A percentile compares a stretch with the other conserved stretches of the same genome.
Evolutionary conservation across 2,113 vertebrate genomes (phyloP).

Genomic region (Grammomys dolichurus): DNA sequence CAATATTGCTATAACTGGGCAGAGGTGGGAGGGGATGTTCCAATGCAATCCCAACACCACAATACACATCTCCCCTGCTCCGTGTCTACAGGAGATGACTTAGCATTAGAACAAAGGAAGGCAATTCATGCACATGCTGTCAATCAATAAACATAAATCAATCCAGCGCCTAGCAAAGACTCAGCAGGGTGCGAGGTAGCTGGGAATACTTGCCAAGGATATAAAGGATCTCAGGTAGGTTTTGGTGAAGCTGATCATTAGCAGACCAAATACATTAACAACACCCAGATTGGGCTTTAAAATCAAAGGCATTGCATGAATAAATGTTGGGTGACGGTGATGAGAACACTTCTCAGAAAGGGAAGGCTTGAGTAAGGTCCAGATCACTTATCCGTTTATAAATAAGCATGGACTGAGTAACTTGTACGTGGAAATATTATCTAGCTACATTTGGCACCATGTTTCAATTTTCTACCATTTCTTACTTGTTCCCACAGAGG

Average conservation of each 20-base stretch:
- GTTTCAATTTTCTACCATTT: background rate
- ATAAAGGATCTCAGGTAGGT: background rate
- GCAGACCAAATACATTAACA: slow-evolving; percentile 26
- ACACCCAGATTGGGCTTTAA: background rate
- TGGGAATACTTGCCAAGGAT: background rate
- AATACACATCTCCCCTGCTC: background rate
- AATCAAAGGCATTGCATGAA: background rate
- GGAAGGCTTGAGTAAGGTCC: background rate
- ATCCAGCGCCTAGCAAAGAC: background rate
- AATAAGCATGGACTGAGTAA: background rate
- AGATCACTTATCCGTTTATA: background rate
- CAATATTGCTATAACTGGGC: background rate
- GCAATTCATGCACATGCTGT: background rate
- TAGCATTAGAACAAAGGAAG: slow-evolving; percentile 24
- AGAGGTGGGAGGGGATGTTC: background rate
- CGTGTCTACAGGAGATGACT: background rate
- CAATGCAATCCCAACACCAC: background rate
- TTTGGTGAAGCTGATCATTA: background rate
- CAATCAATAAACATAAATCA: background rate
- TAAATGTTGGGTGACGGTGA: no score
- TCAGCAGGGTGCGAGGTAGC: background rate
- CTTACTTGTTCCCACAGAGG: background rate
- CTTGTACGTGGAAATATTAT: no score
- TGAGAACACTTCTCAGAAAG: background rate
- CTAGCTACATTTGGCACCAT: background rate